Conservation (phyloP, 2,888 invertebrate species). For the Sturmia bella region DNA sequence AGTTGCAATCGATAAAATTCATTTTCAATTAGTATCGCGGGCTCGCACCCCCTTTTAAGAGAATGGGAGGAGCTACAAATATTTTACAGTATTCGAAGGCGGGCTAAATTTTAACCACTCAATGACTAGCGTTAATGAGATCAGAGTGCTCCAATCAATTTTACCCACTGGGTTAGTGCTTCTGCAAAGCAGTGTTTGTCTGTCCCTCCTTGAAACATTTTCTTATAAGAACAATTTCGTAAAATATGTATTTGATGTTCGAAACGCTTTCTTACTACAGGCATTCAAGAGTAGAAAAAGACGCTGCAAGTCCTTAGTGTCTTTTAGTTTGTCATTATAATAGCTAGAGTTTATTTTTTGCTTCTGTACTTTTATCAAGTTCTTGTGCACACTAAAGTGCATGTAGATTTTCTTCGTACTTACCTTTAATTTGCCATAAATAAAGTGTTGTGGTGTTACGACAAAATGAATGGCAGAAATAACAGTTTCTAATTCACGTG, state of each 20-base stretch:
- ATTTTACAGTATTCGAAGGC: too few species aligned
- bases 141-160: too few species aligned
- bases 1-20: too few species aligned
- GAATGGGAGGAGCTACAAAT: too few species aligned
- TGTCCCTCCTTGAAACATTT: not conserved
- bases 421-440: constrained; percentile 83
- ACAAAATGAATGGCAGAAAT: constrained; percentile 83
- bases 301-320: constrained; percentile 34
- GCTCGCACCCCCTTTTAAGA: too few species aligned
- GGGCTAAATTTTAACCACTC: too few species aligned
- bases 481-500: constrained; percentile 81
- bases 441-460: constrained; percentile 82
- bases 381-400: constrained; percentile 24
- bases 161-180: too few species aligned
- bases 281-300: not conserved
- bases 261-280: not conserved
- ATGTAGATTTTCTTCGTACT: constrained; percentile 62
- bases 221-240: not conserved
- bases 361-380: constrained; percentile 14
- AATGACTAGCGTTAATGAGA: too few species aligned
- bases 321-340: constrained; percentile 48
- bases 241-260: not conserved
- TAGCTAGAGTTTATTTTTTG: constrained; percentile 23
- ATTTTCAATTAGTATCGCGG: too few species aligned
- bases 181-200: not conserved